Evolutionary conservation across 2,888 invertebrate species (phyloP), one percentile per base, ranked within the genome.

Genomic region (Nudaria mundana): DNA sequence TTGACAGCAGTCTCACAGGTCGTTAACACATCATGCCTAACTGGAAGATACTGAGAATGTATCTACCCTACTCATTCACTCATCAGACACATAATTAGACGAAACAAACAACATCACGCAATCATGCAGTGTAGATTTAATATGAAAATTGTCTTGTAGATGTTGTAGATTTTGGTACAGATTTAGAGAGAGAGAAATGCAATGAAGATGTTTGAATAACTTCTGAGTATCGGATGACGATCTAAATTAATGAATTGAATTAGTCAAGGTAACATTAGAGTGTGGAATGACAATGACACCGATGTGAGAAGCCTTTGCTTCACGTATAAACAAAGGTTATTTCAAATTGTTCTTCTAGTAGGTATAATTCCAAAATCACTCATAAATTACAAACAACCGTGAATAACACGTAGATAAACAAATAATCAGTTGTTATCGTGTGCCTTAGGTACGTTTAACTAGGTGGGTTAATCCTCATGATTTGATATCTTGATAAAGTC

Each of bases 1-100:
- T 86, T 86, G 87, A 85, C 86, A 85, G 84, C 86, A 81, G 73
- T 83, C 82, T 83, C 84, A 84, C 86, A 83, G 85, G 83, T 86
- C 82, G 79, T 88, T 88, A 86, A 76, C 85, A 81, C 76, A 67
- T 82, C 80, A 76, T 70, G 71, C 72, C 76, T 81, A 79, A 83
- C 79, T 76, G 72, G 63, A 67, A 64, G 62, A 73, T 66, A 67
- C 56, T 63, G 65, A 60, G 45, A 39, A 48, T 59, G 42, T 23
- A 53, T 41, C 37, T 29, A 41, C 30, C 44, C 32, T 48, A 58
- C 49, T 60, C 63, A 74, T 78, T 72, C 73, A 77, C 75, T 76
- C 71, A 71, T 61, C 57, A 63, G 63, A 59, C 56, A 48, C 57
- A 54, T 69, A 70, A 75, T 80, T 73, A 75, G 53, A 43, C 42